These are phyloP conservation scores for Notarius lentiginosus DNA, from an alignment of 2,113 vertebrate genomes.

Conservation along the genomic window DNA sequence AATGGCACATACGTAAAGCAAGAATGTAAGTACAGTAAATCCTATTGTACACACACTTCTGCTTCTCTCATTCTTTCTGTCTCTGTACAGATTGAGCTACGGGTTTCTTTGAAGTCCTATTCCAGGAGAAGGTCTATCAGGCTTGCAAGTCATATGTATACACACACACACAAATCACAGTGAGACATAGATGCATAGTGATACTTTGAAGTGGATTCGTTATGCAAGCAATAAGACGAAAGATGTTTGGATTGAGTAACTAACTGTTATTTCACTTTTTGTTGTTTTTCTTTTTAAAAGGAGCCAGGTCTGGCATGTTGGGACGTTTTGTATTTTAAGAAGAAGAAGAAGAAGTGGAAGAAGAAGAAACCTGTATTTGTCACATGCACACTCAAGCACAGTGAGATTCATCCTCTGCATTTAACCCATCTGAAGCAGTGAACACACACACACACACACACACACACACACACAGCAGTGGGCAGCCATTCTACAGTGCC, in stretches of 20 bases:
- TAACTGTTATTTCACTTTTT: conserved; percentile 5
- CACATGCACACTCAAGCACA: no score
- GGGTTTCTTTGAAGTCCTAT: not conserved
- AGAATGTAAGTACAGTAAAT: conserved; percentile 27
- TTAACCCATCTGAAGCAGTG: no score
- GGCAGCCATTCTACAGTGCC: no score
- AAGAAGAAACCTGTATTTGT: no score
- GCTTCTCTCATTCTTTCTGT: conserved; percentile 17
- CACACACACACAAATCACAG: conserved; percentile 19
- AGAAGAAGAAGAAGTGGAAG: no score
- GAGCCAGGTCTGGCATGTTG: not conserved
- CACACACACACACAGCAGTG: no score
- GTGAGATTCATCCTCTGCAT: no score
- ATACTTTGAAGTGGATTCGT: conserved; percentile 32
- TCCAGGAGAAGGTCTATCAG: conserved; percentile 31
- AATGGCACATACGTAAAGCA: not conserved
- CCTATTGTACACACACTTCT: conserved; percentile 11
- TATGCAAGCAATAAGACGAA: conserved; percentile 10
- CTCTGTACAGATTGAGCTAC: conserved; percentile 19
- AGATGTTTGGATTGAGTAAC: not conserved
- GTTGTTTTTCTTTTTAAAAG: not conserved
- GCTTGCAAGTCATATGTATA: conserved; percentile 28
- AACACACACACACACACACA: no score
- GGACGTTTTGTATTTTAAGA: not conserved
- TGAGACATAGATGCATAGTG: not conserved